Conservation (phyloP, 2,113 vertebrate genomes). For the Sialia sialis region DNA sequence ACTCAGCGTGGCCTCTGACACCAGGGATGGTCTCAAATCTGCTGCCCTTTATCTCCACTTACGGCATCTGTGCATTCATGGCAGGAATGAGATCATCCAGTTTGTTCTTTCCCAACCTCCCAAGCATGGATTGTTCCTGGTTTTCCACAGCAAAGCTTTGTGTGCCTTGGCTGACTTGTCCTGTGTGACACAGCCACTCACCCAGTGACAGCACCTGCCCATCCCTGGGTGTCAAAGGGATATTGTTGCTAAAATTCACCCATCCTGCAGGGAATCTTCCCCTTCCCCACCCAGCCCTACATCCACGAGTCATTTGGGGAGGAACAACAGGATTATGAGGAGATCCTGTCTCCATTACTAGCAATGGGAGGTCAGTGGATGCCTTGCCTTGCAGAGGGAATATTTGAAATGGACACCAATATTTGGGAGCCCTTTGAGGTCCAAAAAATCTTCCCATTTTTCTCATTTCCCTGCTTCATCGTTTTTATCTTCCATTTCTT, state of each 20-base stretch:
- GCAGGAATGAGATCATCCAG: background rate
- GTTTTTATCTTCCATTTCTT: background rate
- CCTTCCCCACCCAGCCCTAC: background rate
- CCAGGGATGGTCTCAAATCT: background rate
- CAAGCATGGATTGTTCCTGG: background rate
- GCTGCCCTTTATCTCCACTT: background rate
- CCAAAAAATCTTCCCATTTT: background rate
- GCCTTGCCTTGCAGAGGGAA: background rate
- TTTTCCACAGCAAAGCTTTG: background rate
- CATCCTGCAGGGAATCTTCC: background rate
- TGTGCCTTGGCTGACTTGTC: background rate
- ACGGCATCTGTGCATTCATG: background rate
- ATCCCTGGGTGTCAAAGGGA: background rate
- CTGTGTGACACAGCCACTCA: background rate
- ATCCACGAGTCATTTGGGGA: background rate
- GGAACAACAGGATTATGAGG: accelerated
- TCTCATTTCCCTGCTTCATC: background rate
- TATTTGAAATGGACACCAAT: background rate
- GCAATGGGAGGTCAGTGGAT: background rate
- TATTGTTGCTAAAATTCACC: background rate
- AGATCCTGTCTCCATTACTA: background rate
- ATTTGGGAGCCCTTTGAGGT: background rate
- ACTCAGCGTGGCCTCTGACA: background rate
- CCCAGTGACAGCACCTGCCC: background rate
- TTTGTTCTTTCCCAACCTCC: background rate